A percentile compares a stretch with the other conserved stretches of the same genome.
Conservation (phyloP, 1,140 invertebrate species). For the Spodoptera frugiperda region DNA sequence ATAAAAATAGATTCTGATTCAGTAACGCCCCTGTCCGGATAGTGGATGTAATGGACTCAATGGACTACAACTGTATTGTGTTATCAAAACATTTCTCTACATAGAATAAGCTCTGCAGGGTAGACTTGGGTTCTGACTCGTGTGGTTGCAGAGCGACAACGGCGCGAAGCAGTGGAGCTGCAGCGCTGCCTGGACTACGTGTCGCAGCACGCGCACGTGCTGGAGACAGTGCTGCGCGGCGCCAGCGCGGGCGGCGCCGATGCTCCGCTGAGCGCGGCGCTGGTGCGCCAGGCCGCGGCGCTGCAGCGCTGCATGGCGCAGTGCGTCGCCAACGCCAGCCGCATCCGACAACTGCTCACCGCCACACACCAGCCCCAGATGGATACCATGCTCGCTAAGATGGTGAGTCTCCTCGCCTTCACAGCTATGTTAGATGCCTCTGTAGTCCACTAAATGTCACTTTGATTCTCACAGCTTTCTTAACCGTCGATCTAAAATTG, state of each 20-base stretch:
- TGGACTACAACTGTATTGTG: too few species aligned
- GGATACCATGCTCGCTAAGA: slow-evolving; percentile 80
- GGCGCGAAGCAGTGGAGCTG: slow-evolving; percentile 74
- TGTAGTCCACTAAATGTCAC: too few species aligned
- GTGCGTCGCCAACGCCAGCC: slow-evolving; percentile 77
- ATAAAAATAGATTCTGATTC: too few species aligned
- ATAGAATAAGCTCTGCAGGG: too few species aligned
- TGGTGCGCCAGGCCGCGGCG: slow-evolving; percentile 74
- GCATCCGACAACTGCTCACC: slow-evolving; percentile 73
- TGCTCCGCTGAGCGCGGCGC: slow-evolving; percentile 71
- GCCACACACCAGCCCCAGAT: slow-evolving; percentile 79
- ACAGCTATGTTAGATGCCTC: too few species aligned
- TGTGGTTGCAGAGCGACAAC: slow-evolving; percentile 70
- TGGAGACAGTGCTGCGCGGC: slow-evolving; percentile 75
- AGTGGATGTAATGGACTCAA: too few species aligned
- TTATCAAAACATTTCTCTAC: too few species aligned
- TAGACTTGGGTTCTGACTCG: not conserved
- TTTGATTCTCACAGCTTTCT: too few species aligned
- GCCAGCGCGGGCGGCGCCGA: slow-evolving; percentile 52
- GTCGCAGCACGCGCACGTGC: slow-evolving; percentile 76
- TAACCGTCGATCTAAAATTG: too few species aligned
- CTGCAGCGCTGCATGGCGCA: slow-evolving; percentile 82
- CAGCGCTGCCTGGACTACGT: slow-evolving; percentile 79
- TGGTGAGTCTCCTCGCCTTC: slow-evolving; percentile 64
- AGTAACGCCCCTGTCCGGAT: too few species aligned